phyloP scores from a whole-genome alignment of 2,113 vertebrate genomes.

The Ceratotherium simum region DNA sequence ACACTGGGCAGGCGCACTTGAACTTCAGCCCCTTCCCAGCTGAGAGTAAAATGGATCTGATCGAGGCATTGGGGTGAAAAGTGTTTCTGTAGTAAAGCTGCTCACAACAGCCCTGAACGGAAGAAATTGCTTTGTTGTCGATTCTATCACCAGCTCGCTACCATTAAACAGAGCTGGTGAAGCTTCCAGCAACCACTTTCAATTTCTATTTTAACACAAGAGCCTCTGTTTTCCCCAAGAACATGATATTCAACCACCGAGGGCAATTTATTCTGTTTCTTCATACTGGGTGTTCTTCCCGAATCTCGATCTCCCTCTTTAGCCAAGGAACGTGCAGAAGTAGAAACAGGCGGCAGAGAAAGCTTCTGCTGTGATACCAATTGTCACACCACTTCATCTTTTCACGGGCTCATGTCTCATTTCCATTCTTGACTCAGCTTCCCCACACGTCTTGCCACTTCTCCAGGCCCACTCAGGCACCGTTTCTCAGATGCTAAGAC shows the following conservation, averaged over 20 bases:
- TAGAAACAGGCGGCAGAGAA: neutral
- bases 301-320: neutral
- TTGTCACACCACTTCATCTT: neutral
- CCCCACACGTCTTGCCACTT: neutral
- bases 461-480: neutral
- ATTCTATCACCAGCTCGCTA: neutral
- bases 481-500: neutral
- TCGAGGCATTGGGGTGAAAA: neutral
- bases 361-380: neutral
- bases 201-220: slow-evolving; percentile 26
- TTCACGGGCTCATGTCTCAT: neutral
- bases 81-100: neutral
- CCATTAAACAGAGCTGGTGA: neutral
- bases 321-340: neutral
- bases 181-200: neutral
- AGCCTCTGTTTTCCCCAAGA: neutral
- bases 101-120: neutral
- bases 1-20: neutral
- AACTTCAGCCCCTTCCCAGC: neutral
- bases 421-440: neutral
- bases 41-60: slow-evolving; percentile 16
- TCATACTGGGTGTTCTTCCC: neutral
- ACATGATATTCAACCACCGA: neutral
- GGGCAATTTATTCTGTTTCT: neutral
- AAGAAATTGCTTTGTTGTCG: neutral